Percentiles rank a stretch among this genome's conserved stretches.
These are phyloP conservation scores for Buphagus erythrorhynchus DNA, from an alignment of 2,797 vertebrate genomes.

Conservation along the genomic window DNA sequence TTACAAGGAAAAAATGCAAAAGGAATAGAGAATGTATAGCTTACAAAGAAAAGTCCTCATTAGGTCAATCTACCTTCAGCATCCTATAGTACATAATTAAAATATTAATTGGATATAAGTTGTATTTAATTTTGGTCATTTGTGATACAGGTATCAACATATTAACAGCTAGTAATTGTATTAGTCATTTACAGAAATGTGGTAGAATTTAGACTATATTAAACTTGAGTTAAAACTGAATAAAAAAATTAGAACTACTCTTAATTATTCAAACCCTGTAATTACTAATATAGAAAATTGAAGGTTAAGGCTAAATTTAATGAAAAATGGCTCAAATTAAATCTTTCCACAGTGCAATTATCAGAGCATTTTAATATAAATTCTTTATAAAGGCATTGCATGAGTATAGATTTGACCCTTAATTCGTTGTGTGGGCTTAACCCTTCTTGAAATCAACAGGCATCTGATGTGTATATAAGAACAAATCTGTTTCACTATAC, in stretches of 20 bases:
- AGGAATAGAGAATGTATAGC: not conserved
- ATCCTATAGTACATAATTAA: not conserved
- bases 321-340: not conserved
- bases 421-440: not conserved
- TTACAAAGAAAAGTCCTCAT: not conserved
- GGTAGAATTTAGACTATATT: not conserved
- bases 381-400: not conserved
- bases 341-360: not conserved
- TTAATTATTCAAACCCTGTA: conserved; percentile 6
- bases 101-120: not conserved
- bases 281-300: not conserved
- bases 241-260: not conserved
- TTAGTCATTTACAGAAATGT: not conserved
- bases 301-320: not conserved
- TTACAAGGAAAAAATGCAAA: not conserved
- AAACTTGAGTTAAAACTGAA: not conserved
- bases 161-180: not conserved
- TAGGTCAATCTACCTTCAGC: not conserved
- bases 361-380: not conserved
- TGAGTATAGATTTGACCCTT: not conserved
- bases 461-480: not conserved
- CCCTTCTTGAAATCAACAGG: not conserved
- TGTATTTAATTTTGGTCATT: not conserved
- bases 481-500: not conserved
- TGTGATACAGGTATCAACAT: not conserved